A percentile compares a stretch with the other conserved stretches of the same genome.
Conservation (phyloP, 2,888 invertebrate genomes). For the Andrena minutula region DNA sequence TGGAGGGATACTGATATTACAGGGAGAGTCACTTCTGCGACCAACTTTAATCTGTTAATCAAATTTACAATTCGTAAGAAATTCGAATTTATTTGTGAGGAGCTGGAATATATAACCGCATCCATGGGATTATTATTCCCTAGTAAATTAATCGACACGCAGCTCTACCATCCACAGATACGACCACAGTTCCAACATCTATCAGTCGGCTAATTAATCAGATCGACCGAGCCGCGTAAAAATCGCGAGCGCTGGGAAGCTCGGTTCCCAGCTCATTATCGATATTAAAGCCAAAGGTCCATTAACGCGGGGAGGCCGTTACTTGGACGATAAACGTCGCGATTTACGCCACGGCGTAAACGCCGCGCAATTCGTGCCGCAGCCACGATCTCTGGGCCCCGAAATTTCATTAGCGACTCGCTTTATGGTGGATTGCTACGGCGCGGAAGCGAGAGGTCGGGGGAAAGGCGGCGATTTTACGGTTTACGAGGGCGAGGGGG, state of each 20-base stretch:
- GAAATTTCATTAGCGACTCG: constrained; percentile 48
- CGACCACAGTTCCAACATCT: not conserved
- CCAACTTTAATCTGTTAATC: no score
- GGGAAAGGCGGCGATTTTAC: not conserved
- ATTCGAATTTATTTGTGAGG: no score
- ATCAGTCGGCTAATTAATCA: constrained; percentile 30
- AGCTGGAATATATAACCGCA: no score
- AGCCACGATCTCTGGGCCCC: constrained; percentile 4
- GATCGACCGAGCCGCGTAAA: not conserved
- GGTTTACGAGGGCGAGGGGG: not conserved
- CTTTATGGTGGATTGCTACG: not conserved
- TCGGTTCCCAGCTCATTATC: constrained; percentile 17
- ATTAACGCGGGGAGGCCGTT: constrained; percentile 26
- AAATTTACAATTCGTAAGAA: no score
- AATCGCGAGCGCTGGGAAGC: not conserved
- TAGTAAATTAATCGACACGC: not conserved
- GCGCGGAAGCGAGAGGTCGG: not conserved
- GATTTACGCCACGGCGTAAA: constrained; percentile 18
- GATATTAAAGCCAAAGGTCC: constrained; percentile 26
- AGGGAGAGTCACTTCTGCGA: no score
- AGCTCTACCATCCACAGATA: no score
- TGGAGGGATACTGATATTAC: no score
- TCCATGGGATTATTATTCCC: not conserved
- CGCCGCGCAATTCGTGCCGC: not conserved
- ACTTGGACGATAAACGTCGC: constrained; percentile 21